Evolutionary conservation across 2,797 vertebrate species (phyloP).

Genomic region (Margarornis squamiger): DNA sequence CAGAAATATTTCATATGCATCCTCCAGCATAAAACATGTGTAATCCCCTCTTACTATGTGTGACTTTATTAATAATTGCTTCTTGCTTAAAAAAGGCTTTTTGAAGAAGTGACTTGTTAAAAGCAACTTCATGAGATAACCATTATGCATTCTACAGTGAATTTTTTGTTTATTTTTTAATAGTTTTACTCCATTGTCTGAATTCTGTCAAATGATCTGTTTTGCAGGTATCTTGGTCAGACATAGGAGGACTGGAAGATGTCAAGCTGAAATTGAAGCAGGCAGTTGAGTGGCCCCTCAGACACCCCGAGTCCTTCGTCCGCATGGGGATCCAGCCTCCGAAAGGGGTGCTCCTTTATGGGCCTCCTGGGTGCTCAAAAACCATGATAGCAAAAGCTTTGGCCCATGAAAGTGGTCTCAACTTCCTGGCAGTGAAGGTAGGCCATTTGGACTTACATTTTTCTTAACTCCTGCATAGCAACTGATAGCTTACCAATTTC

Average conservation of each 20-base stretch:
- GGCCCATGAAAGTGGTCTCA: conserved; percentile 93
- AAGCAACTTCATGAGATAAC: background rate
- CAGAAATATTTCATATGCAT: background rate
- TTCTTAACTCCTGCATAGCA: background rate
- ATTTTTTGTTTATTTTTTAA: background rate
- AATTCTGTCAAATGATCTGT: background rate
- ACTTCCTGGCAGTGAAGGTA: conserved; percentile 95
- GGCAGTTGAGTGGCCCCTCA: conserved; percentile 95
- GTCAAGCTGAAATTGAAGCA: conserved; percentile 94
- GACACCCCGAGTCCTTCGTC: conserved; percentile 88
- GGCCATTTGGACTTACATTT: background rate
- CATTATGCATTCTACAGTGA: rapidly evolving
- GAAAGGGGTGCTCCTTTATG: conserved; percentile 92
- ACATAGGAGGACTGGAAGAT: conserved; percentile 92
- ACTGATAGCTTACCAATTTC: background rate
- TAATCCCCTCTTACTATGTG: background rate
- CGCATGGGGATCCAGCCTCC: conserved; percentile 93
- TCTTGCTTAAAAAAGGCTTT: background rate
- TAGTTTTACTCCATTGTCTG: background rate
- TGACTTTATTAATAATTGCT: background rate
- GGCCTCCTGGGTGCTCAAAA: conserved; percentile 96
- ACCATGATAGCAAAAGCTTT: conserved; percentile 97
- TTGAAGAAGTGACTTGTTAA: background rate
- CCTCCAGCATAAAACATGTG: background rate
- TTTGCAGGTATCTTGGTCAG: conserved; percentile 91